Percentiles rank a stretch among this genome's conserved stretches.
phyloP scores from a whole-genome alignment of 2,113 vertebrate species.

The Notarius quadriscutis region DNA sequence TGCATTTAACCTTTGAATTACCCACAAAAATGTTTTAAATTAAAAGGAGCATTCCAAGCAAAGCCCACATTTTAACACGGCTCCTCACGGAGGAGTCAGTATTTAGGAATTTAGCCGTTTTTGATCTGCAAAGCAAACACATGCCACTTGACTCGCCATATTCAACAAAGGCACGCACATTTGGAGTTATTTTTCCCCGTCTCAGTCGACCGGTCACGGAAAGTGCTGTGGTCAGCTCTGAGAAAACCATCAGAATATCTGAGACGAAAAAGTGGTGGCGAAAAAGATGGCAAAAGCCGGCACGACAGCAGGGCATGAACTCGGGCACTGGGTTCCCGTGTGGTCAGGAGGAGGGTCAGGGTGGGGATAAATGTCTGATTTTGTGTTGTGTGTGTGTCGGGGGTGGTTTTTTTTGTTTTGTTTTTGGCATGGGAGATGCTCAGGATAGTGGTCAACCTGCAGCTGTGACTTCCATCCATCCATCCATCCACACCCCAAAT shows the following conservation, averaged over 20 bases:
- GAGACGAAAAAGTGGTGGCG: neutral
- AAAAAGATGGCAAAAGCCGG: neutral
- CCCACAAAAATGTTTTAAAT: slow-evolving; percentile 25
- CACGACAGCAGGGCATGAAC: slow-evolving; percentile 30
- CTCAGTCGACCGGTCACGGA: slow-evolving; percentile 27
- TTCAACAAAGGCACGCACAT: slow-evolving; percentile 29
- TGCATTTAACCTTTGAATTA: slow-evolving; percentile 3
- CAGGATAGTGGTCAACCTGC: neutral
- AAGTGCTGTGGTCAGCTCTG: slow-evolving; percentile 31
- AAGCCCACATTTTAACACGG: slow-evolving; percentile 1
- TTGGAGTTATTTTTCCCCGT: slow-evolving; percentile 27
- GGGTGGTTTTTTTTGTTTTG: neutral
- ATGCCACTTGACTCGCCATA: slow-evolving; percentile 10
- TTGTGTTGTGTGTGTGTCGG: neutral
- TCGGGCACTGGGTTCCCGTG: neutral
- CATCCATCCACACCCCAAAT: neutral
- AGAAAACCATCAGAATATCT: slow-evolving; percentile 47
- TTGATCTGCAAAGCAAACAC: slow-evolving; percentile 30
- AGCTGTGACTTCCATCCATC: too few species aligned
- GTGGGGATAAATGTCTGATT: neutral
- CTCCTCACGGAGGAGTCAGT: slow-evolving; percentile 12
- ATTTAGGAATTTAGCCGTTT: slow-evolving; percentile 1
- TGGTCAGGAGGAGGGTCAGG: slow-evolving; percentile 6
- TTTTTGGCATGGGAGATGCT: neutral
- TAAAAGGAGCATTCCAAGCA: slow-evolving; percentile 16